phyloP scores from a whole-genome alignment of 2,113 vertebrate species.

The Tetrao urogallus region DNA sequence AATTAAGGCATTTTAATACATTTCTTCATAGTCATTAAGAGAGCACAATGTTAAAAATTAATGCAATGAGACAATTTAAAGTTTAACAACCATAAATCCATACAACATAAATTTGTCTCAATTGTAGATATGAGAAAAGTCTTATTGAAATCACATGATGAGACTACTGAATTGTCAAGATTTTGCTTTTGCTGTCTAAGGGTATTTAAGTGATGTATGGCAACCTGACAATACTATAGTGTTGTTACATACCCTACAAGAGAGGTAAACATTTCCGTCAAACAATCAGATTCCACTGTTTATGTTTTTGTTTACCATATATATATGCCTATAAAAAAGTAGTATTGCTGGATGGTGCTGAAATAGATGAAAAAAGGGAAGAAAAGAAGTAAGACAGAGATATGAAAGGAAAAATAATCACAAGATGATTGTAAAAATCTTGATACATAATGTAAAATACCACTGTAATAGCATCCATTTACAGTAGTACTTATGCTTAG shows the following conservation, averaged over 20 bases:
- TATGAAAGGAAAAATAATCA: not conserved
- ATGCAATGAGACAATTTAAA: slow-evolving; percentile 79
- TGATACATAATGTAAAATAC: not conserved
- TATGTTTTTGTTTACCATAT: slow-evolving; percentile 22
- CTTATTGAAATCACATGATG: slow-evolving; percentile 60
- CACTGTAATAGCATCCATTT: not conserved
- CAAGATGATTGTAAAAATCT: not conserved
- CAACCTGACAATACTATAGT: slow-evolving; percentile 32
- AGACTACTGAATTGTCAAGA: slow-evolving; percentile 44
- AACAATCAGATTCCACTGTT: slow-evolving; percentile 41
- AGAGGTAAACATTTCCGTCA: slow-evolving; percentile 47
- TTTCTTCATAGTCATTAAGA: slow-evolving; percentile 70
- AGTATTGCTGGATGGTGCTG: not conserved
- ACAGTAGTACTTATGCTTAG: not conserved
- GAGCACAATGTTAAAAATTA: slow-evolving; percentile 76
- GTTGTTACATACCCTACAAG: slow-evolving; percentile 4
- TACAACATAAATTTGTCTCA: slow-evolving; percentile 69
- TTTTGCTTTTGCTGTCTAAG: slow-evolving; percentile 50
- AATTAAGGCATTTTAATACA: slow-evolving; percentile 81
- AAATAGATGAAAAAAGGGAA: not conserved
- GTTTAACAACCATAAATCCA: slow-evolving; percentile 74
- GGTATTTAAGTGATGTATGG: slow-evolving; percentile 54
- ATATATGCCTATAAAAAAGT: not conserved
- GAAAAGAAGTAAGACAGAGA: not conserved
- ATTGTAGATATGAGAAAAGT: slow-evolving; percentile 61